Base-by-base conservation (phyloP, 2,797 vertebrate species). In the Peromyscus eremicus region DNA sequence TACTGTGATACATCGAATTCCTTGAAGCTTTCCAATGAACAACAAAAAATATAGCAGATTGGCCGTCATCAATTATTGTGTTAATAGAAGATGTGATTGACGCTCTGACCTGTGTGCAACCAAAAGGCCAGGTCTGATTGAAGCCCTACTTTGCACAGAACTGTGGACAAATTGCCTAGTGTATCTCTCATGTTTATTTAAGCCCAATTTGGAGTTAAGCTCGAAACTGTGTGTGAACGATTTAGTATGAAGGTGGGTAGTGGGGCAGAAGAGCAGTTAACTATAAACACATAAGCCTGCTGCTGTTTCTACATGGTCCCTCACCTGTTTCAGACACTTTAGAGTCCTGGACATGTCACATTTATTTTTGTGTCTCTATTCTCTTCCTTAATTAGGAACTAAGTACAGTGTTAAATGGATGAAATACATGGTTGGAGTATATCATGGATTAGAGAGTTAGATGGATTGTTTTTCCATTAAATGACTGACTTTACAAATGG, bases 401-500 rank as follows among this genome's bases (percentile, higher is more conserved):
- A 93, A 76, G 4, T 52, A 1, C 46, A 92, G 0, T 87, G 16
- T 86, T 76, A 19, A 95, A 66, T 87, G 66, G 64, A 76, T 94
- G 64, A 60, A 89, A 82, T 89, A 25, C 52, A 89, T 91, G 25
- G 12, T 86, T 93, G 92, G 6, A 14, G 21, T 84, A 7, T 60
- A 37, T 87, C 13, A 3, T 81, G 37, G 25, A 57, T 95, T 91
- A 89, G 75, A 94, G 43, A 92, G 52, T 83, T 89, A 95, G 49
- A 34, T 34, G 75, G 14, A 93, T 40, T 71, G 29, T 94, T 89
- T 94, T 93, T 11, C 6, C 40, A 57, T 85, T 92, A 95, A 83
- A 76, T 96, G 62, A 86, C 21, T 94, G 40, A 85, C 94, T 55
- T 93, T 87, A 80, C 4, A 89, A 64, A 82, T 60, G 92, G 8